A percentile compares a stretch with the other conserved stretches of the same genome.
Evolutionary conservation across 2,888 invertebrate species (phyloP).

Genomic region (Chrysolina haemoptera): DNA sequence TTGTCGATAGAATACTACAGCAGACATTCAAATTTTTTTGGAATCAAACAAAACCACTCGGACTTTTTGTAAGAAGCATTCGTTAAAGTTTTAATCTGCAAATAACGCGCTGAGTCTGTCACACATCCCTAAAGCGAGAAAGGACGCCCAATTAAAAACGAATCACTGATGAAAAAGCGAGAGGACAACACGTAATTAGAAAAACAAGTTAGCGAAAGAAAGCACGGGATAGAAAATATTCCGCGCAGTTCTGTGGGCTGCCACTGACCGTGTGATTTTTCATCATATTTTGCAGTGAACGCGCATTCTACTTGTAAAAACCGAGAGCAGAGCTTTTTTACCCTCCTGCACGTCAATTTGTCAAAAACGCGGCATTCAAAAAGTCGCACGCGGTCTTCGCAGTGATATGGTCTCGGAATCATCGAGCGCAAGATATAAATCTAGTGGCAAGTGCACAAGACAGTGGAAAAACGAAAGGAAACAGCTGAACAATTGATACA

Average conservation of each 20-base stretch:
- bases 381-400: constrained; percentile 41
- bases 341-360: constrained; percentile 50
- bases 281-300: constrained; percentile 61
- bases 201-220: constrained; percentile 62
- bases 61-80: constrained; percentile 44
- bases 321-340: constrained; percentile 49
- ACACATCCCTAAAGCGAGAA: constrained; percentile 43
- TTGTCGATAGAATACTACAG: neutral
- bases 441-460: constrained; percentile 31
- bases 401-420: constrained; percentile 40
- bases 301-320: constrained; percentile 57
- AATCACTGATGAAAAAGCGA: constrained; percentile 54
- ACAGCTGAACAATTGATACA: constrained; percentile 27
- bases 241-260: constrained; percentile 66
- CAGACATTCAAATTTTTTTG: constrained; percentile 18
- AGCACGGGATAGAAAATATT: constrained; percentile 58
- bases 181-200: constrained; percentile 60
- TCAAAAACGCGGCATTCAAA: constrained; percentile 48
- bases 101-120: constrained; percentile 43
- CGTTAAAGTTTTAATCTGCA: constrained; percentile 43
- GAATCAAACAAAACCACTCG: constrained; percentile 34
- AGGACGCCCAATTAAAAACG: constrained; percentile 53
- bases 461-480: constrained; percentile 23
- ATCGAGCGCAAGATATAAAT: constrained; percentile 38
- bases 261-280: constrained; percentile 68